Conservation (phyloP, 2,888 invertebrate genomes). For the Hipparchia semele region DNA sequence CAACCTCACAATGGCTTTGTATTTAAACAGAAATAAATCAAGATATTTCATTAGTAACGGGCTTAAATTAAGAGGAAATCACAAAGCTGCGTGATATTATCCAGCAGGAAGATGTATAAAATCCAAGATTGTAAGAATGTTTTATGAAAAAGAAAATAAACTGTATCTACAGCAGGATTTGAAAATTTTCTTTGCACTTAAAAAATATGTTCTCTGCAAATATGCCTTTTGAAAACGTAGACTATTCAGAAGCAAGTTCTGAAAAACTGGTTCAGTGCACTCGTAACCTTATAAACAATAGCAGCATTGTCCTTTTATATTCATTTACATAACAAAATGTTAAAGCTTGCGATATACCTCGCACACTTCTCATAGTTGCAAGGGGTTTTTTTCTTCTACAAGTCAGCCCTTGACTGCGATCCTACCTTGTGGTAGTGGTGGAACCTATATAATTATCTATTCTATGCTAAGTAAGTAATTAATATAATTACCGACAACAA, state of each 20-base stretch:
- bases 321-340: background rate
- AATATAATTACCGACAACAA: no score
- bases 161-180: background rate
- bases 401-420: no score
- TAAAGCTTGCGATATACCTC: background rate
- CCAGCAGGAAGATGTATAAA: background rate
- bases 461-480: no score
- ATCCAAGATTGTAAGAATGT: background rate
- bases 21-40: background rate
- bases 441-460: no score
- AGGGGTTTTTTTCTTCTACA: background rate
- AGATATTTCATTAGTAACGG: background rate
- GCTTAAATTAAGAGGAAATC: no score
- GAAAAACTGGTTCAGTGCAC: slow-evolving; percentile 4
- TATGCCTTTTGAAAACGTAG: background rate
- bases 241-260: background rate
- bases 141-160: background rate
- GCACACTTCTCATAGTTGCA: background rate
- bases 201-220: background rate
- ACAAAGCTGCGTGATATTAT: no score
- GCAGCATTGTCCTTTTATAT: background rate
- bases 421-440: no score
- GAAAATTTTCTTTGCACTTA: background rate
- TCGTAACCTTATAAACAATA: background rate
- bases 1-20: background rate